Conservation (phyloP, 1,140 invertebrate genomes). For the Orchesella cincta region DNA sequence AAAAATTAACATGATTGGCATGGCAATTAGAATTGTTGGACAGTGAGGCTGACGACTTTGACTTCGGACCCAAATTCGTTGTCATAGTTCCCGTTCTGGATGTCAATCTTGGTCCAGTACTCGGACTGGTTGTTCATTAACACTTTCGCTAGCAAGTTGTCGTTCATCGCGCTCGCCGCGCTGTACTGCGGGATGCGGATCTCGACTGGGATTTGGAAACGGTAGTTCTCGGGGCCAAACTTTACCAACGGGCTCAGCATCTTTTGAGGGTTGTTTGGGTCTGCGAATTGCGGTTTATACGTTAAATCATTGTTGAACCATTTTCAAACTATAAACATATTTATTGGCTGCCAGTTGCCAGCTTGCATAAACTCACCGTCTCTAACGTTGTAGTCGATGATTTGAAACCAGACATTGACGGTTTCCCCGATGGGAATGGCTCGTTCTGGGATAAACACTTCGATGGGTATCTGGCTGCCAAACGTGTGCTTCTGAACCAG, state of each 20-base stretch:
- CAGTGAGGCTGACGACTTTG: slow-evolving; percentile 7
- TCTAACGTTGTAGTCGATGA: slow-evolving; percentile 23
- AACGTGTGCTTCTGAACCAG: neutral
- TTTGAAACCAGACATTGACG: neutral
- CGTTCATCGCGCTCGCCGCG: neutral
- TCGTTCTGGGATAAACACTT: slow-evolving; percentile 10
- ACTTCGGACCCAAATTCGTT: neutral
- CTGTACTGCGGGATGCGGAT: slow-evolving; percentile 24
- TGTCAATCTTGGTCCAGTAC: slow-evolving; percentile 22
- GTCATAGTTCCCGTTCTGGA: slow-evolving; percentile 2
- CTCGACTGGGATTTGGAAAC: slow-evolving; percentile 1
- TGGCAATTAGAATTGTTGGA: slow-evolving; percentile 19
- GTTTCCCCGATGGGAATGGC: neutral
- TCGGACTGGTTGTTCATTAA: slow-evolving; percentile 6
- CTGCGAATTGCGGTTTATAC: neutral
- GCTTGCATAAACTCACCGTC: neutral
- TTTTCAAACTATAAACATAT: too few species aligned
- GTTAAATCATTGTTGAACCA: too few species aligned
- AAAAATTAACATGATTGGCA: neutral
- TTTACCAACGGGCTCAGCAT: slow-evolving; percentile 11
- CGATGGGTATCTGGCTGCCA: neutral
- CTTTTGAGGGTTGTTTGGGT: slow-evolving; percentile 6
- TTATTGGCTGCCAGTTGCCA: neutral
- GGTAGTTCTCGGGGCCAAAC: slow-evolving; percentile 21
- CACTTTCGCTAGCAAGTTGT: slow-evolving; percentile 3